A percentile compares a stretch with the other conserved stretches of the same genome.
These are phyloP conservation scores for Caenorhabditis uteleia DNA, from an alignment of 2,888 invertebrate genomes.

Conservation along the genomic window DNA sequence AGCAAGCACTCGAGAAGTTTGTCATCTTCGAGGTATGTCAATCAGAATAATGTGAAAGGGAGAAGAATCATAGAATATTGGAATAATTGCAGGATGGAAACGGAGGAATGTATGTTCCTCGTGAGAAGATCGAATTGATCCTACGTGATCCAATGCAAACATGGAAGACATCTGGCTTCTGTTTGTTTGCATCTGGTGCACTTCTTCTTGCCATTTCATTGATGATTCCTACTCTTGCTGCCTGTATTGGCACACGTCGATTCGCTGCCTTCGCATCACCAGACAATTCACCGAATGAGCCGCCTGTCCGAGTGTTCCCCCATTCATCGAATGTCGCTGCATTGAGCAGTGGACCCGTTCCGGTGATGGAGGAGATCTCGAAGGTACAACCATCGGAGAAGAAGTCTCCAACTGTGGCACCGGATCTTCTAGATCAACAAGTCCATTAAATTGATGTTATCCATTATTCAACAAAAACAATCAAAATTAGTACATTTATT, in stretches of 20 bases:
- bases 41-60: not conserved
- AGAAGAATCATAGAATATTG: too few species aligned
- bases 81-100: conserved; percentile 55
- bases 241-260: conserved; percentile 58
- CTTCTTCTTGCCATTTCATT: conserved; percentile 63
- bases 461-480: too few species aligned
- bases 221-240: conserved; percentile 63
- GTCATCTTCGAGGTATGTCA: conserved; percentile 44
- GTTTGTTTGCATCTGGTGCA: conserved; percentile 64
- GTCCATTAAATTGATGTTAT: conserved; percentile 11
- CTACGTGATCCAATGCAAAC: conserved; percentile 64
- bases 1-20: conserved; percentile 46
- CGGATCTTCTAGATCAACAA: conserved; percentile 34
- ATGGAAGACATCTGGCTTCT: conserved; percentile 65
- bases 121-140: conserved; percentile 58
- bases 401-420: conserved; percentile 10
- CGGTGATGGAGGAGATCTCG: conserved; percentile 67
- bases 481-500: conserved; percentile 8
- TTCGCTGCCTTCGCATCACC: conserved; percentile 61
- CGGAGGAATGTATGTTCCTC: conserved; percentile 64
- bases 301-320: conserved; percentile 66
- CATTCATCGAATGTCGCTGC: conserved; percentile 23
- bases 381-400: conserved; percentile 61
- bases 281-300: conserved; percentile 67
- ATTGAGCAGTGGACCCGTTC: conserved; percentile 63